Base-by-base conservation (phyloP, 1,140 invertebrate genomes). In the Drosophila triauraria region DNA sequence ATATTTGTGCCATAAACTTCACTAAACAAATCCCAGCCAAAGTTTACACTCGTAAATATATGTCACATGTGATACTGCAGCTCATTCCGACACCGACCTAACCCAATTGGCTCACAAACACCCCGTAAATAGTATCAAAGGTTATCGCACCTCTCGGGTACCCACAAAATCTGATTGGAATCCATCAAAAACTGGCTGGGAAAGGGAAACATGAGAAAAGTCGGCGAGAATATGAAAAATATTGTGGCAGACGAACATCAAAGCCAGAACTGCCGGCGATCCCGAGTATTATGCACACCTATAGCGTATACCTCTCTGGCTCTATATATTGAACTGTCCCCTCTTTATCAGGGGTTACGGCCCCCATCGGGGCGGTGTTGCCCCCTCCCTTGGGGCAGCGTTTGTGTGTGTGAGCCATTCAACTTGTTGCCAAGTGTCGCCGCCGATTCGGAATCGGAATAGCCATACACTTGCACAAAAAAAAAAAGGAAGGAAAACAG, bases 341-440 rank as follows among this genome's bases (percentile, higher is more conserved):
- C 67, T 72, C 67, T 48, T 71, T 72, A 59, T 71, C 69, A 60
- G 68, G 53, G 67, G 67, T 65, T 70, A 68, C 65, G 30, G 65
- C 63, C 67, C 67, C 67, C 44, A 27, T 70, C 35, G 67, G 47
- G 67, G 67, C 38, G 20, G 38, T 53, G 46, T 17, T 56, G 23
- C 12, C 32, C 48, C 59, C 44, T 62, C 46, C 42, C 50, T 47
- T 27, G 62, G 20, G 32, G n/a, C n/a, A 44, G 30, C 27, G 27
- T 32, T 8, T 8, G 30, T 17, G 53, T 23, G 53, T 43, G 64
- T 67, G 70, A 47, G 60, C 35, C 23, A 80, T 84, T 84, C 81
- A 84, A 84, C 82, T 84, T 84, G 77, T 84, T 84, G 82, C 82
- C 82, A 84, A 84, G 82, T 84, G 75, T 68, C 65, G 58, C 58